A percentile compares a stretch with the other conserved stretches of the same genome.
These are phyloP conservation scores for Aspiorhynchus laticeps DNA, from an alignment of 2,113 vertebrate genomes.

Conservation along the genomic window DNA sequence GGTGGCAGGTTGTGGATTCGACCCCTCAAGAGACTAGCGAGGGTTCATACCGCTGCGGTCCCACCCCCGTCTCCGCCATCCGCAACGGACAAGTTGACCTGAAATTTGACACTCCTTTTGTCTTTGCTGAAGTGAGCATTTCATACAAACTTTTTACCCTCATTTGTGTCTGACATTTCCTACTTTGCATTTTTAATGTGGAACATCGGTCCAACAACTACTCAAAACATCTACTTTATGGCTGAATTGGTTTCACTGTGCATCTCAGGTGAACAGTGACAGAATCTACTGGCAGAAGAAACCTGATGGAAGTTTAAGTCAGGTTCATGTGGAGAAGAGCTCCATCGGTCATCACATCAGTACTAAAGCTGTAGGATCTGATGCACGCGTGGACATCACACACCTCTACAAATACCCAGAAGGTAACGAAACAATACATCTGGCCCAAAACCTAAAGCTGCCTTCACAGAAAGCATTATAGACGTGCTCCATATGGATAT, in stretches of 20 bases:
- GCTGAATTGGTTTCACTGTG: not conserved
- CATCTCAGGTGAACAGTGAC: conserved; percentile 87
- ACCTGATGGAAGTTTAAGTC: conserved; percentile 76
- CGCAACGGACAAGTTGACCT: conserved; percentile 84
- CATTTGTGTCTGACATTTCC: not conserved
- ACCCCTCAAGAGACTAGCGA: conserved; percentile 88
- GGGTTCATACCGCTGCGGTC: conserved; percentile 87
- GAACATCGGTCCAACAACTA: too few species aligned
- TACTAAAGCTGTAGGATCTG: conserved; percentile 85
- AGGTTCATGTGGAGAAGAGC: conserved; percentile 81
- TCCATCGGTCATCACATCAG: conserved; percentile 81
- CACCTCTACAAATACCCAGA: conserved; percentile 81
- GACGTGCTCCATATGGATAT: not conserved
- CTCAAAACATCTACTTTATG: not conserved
- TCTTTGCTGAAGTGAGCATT: conserved; percentile 85
- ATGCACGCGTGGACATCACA: conserved; percentile 79
- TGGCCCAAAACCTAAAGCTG: not conserved
- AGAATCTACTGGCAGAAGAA: conserved; percentile 89
- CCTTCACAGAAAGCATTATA: not conserved
- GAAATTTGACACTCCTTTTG: conserved; percentile 83
- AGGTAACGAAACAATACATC: conserved; percentile 58
- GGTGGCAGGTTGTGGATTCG: conserved; percentile 88
- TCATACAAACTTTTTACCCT: not conserved
- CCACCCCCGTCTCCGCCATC: conserved; percentile 82
- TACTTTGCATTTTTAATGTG: not conserved